Conservation (phyloP, 2,888 invertebrate genomes). For the Drosophila neonasuta region DNA sequence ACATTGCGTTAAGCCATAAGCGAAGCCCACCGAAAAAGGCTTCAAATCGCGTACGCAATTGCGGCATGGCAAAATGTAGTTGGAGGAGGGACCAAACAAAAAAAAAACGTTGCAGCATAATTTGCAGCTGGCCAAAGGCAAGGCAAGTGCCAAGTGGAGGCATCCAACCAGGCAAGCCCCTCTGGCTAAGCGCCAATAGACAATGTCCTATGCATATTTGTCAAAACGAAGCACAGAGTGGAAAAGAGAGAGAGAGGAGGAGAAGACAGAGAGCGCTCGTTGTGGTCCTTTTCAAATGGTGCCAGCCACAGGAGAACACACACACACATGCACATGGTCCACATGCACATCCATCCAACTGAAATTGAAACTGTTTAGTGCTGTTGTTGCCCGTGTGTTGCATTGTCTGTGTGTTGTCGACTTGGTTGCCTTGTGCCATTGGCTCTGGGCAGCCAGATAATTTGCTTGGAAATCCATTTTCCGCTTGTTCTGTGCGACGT, state of each 20-base stretch:
- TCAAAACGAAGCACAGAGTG: conserved; percentile 47
- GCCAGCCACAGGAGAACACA: conserved; percentile 28
- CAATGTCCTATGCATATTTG: conserved; percentile 74
- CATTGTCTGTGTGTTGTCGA: conserved; percentile 25
- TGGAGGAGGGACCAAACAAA: conserved; percentile 7
- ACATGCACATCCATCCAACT: conserved; percentile 26
- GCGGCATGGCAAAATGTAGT: conserved; percentile 1
- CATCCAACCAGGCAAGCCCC: conserved; percentile 45
- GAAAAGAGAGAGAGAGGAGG: conserved; percentile 26
- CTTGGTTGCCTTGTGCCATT: conserved; percentile 13
- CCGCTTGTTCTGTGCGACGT: conserved; percentile 65
- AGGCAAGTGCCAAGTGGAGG: conserved; percentile 46
- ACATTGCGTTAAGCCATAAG: conserved; percentile 38
- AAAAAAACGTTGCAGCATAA: conserved; percentile 43
- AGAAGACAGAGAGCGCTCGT: conserved; percentile 29
- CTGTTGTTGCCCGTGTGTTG: conserved; percentile 32
- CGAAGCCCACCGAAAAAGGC: conserved; percentile 17
- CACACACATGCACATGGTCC: conserved; percentile 7
- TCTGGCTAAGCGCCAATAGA: conserved; percentile 64
- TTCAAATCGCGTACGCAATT: conserved; percentile 38
- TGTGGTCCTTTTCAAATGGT: conserved; percentile 44
- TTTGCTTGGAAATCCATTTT: conserved; percentile 79
- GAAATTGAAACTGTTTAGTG: conserved; percentile 73
- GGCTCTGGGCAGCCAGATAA: conserved; percentile 61
- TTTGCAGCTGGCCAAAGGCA: conserved; percentile 48